A percentile compares a stretch with the other conserved stretches of the same genome.
These are phyloP conservation scores for Smittia aterrima DNA, from an alignment of 2,888 invertebrate species.

Conservation along the genomic window DNA sequence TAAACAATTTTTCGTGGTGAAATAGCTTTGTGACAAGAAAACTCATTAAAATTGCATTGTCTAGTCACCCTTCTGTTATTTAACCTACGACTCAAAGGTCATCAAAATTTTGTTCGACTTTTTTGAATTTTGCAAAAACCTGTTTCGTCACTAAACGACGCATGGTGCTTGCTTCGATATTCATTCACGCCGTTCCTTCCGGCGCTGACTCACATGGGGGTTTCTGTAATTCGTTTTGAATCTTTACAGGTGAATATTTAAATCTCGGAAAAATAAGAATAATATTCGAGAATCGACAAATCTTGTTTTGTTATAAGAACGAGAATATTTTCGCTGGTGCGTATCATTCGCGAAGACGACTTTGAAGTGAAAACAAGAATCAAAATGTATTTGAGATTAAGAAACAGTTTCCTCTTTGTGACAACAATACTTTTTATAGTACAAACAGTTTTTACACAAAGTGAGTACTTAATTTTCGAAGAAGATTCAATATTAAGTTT, in stretches of 20 bases:
- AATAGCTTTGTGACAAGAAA: no score
- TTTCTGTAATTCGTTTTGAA: neutral
- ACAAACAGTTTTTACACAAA: neutral
- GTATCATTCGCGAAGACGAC: no score
- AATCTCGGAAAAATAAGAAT: neutral
- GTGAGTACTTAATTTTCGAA: neutral
- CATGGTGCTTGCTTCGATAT: neutral
- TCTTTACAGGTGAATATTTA: neutral
- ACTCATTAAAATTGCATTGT: no score
- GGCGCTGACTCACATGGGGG: neutral
- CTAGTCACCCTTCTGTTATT: no score
- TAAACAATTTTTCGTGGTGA: neutral
- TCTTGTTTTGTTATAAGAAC: neutral
- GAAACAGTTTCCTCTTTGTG: neutral
- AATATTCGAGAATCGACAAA: neutral
- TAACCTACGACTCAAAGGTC: no score
- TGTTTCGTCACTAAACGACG: neutral
- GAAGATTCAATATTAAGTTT: neutral
- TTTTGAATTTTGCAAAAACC: neutral
- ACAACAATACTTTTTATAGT: neutral
- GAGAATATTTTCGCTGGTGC: neutral
- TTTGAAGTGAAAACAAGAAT: conserved; percentile 1
- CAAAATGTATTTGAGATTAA: neutral
- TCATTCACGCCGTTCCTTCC: neutral
- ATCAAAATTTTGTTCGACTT: no score